phyloP scores from a whole-genome alignment of 2,888 invertebrate species.

The Agriotes lineatus region DNA sequence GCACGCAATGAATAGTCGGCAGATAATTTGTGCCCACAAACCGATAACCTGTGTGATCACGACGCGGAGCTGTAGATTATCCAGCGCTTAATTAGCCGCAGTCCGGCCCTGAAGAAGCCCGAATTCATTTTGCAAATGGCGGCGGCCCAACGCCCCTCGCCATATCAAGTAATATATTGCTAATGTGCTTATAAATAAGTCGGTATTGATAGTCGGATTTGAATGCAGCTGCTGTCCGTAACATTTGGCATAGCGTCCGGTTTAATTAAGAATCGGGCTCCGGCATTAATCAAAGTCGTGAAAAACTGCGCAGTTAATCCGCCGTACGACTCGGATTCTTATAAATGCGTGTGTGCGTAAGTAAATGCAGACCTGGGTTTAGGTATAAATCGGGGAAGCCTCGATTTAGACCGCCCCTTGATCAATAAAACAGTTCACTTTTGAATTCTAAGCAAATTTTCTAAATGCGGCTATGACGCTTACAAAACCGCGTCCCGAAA shows the following conservation, averaged over 20 bases:
- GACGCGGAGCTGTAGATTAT: conserved; percentile 20
- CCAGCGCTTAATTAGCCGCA: conserved; percentile 27
- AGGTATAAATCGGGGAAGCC: no score
- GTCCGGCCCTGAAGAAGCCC: conserved; percentile 7
- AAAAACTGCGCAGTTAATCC: conserved; percentile 38
- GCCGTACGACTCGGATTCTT: no score
- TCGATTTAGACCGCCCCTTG: no score
- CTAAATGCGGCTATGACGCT: no score
- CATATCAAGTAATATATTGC: conserved; percentile 44
- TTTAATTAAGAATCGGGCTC: conserved; percentile 44
- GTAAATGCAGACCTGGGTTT: no score
- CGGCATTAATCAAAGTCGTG: conserved; percentile 42
- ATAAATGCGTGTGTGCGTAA: background rate
- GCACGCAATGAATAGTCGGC: conserved; percentile 20
- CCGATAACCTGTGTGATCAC: conserved; percentile 23
- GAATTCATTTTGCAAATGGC: conserved; percentile 37
- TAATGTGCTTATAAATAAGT: conserved; percentile 45
- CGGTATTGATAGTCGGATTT: conserved; percentile 46
- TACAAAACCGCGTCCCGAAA: no score
- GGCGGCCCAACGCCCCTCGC: conserved; percentile 30
- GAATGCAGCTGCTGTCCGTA: conserved; percentile 46
- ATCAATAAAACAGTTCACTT: no score
- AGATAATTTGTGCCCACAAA: conserved; percentile 21
- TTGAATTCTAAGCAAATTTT: no score
- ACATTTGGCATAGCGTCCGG: conserved; percentile 43